These are phyloP conservation scores for Phalloptychus januarius DNA, from an alignment of 2,797 vertebrate species.

Conservation along the genomic window DNA sequence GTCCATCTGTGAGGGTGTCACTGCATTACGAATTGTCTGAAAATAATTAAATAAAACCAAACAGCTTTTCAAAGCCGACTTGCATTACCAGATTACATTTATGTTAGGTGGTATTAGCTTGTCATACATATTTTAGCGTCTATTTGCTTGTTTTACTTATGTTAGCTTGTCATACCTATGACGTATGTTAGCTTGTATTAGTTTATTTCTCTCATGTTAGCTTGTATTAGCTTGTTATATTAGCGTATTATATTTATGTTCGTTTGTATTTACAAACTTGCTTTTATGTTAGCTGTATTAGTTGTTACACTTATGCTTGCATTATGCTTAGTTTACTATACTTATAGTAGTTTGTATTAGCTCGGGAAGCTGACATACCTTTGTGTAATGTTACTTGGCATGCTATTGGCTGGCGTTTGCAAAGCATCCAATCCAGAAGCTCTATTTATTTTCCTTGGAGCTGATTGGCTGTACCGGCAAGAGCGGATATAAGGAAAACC, in stretches of 20 bases:
- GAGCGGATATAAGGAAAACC: neutral
- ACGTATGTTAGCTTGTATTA: neutral
- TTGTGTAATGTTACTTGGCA: neutral
- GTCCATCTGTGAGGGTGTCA: neutral
- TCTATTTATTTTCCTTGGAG: neutral
- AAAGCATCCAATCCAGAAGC: neutral
- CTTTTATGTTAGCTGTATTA: neutral
- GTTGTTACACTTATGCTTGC: no score
- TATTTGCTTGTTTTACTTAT: no score
- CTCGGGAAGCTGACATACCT: neutral
- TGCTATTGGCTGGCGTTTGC: neutral
- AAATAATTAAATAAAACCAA: neutral
- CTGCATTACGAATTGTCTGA: neutral
- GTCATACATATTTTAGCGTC: no score
- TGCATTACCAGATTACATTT: neutral
- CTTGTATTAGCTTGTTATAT: no score
- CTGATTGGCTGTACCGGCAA: neutral
- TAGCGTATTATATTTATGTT: neutral
- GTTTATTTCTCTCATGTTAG: no score
- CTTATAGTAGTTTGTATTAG: neutral
- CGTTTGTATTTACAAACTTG: no score
- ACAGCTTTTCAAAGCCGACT: neutral
- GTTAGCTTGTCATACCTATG: neutral
- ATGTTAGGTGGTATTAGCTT: no score
- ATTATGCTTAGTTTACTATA: no score